phyloP scores from a whole-genome alignment of 2,113 vertebrate genomes.

The Tenebrosternarchus preto region DNA sequence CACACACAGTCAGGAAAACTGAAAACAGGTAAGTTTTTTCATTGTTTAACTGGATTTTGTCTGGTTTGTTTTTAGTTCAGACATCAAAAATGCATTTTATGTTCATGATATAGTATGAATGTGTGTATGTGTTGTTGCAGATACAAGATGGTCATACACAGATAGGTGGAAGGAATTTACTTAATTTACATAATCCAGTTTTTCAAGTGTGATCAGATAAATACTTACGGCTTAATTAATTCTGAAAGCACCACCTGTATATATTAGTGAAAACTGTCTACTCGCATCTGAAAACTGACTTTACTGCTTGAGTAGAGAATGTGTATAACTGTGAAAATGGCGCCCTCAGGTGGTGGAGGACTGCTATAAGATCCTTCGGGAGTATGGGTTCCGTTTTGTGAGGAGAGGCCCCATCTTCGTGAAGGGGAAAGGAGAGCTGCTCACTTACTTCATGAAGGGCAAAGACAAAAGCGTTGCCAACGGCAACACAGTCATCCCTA shows the following conservation, averaged over 20 bases:
- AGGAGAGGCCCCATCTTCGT: conserved; percentile 90
- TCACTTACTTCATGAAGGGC: conserved; percentile 95
- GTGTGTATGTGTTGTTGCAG: no score
- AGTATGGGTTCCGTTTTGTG: conserved; percentile 91
- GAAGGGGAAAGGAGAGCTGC: conserved; percentile 94
- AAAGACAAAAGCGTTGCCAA: conserved; percentile 81
- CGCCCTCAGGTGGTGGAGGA: conserved; percentile 91
- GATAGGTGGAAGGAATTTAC: no score
- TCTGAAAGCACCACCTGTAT: no score
- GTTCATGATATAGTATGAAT: no score
- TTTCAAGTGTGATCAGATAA: no score
- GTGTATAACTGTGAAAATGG: conserved; percentile 25
- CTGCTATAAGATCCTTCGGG: conserved; percentile 86
- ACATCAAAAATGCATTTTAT: no score
- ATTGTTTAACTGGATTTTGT: no score
- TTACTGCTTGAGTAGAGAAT: neutral
- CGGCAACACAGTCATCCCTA: conserved; percentile 63
- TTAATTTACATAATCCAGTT: no score
- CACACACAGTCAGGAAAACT: neutral
- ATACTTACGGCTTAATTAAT: no score
- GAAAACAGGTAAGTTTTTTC: neutral
- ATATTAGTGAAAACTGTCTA: no score
- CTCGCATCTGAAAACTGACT: neutral
- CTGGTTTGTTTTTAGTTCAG: no score
- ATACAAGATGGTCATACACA: no score